Percentiles rank a stretch among this genome's conserved stretches.
Evolutionary conservation across 1,140 invertebrate genomes (phyloP).

Genomic region (Tyrophagus putrescentiae): DNA sequence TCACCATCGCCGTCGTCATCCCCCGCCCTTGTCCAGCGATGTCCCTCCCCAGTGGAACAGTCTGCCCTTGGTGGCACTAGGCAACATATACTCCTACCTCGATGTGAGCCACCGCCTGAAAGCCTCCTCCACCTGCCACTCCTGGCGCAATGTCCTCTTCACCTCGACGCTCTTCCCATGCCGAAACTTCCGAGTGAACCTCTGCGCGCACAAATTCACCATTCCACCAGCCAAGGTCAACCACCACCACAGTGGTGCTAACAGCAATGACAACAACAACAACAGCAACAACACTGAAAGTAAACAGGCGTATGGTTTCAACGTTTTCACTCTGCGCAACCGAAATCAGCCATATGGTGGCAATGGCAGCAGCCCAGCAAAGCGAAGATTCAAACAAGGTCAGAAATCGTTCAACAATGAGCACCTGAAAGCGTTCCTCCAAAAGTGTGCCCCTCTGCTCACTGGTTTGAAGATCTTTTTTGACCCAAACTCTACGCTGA

Average conservation of each 20-base stretch:
- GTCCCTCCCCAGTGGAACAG: slow-evolving; percentile 14
- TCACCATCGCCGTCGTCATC: too few species aligned
- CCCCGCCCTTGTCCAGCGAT: too few species aligned
- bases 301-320: background rate
- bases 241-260: background rate
- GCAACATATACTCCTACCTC: background rate
- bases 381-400: background rate
- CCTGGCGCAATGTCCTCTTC: slow-evolving; percentile 15
- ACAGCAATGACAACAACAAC: background rate
- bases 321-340: background rate
- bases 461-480: slow-evolving; percentile 3
- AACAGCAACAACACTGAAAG: background rate
- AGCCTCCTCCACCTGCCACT: slow-evolving; percentile 1
- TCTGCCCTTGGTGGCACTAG: slow-evolving; percentile 8
- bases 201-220: slow-evolving; percentile 9
- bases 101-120: background rate
- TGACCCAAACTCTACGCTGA: slow-evolving; percentile 7
- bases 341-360: background rate
- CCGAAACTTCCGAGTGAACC: background rate
- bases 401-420: too few species aligned
- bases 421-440: slow-evolving; percentile 9
- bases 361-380: background rate
- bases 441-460: slow-evolving; percentile 5
- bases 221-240: background rate
- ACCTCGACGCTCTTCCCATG: background rate